phyloP scores from a whole-genome alignment of 1,140 invertebrate species.

The Samia ricini region DNA sequence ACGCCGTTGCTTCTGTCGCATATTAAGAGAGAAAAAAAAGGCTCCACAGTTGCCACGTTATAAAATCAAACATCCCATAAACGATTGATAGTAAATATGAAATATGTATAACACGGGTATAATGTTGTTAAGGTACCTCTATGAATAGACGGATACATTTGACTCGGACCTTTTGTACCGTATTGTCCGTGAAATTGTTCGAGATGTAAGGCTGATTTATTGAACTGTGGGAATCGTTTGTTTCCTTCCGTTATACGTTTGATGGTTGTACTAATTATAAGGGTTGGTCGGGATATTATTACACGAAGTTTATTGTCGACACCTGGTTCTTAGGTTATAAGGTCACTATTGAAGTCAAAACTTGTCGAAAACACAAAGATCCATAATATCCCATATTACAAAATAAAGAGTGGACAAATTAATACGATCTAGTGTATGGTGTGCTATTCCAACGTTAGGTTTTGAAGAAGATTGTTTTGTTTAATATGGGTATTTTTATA shows the following conservation, averaged over 20 bases:
- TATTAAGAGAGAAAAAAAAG: conserved; percentile 56
- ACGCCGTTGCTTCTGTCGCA: conserved; percentile 23
- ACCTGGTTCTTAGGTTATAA: neutral
- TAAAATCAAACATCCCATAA: conserved; percentile 72
- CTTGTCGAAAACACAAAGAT: too few species aligned
- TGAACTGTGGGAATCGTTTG: conserved; percentile 26
- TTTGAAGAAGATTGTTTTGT: too few species aligned
- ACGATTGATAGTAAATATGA: conserved; percentile 71
- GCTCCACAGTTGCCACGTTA: conserved; percentile 55
- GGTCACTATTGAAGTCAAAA: neutral
- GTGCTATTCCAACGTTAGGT: too few species aligned
- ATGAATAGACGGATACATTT: conserved; percentile 62
- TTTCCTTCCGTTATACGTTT: conserved; percentile 24
- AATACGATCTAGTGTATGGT: too few species aligned
- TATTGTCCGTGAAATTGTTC: conserved; percentile 67
- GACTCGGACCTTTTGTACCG: conserved; percentile 65
- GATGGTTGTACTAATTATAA: conserved; percentile 53
- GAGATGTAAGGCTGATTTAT: conserved; percentile 63
- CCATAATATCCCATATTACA: too few species aligned
- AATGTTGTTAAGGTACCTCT: conserved; percentile 73
- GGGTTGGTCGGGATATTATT: conserved; percentile 25
- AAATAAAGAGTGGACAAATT: too few species aligned
- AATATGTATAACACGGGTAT: conserved; percentile 77
- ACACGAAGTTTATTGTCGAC: neutral
- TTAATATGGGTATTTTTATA: too few species aligned